Evolutionary conservation across 2,113 vertebrate genomes (phyloP), one percentile per base, ranked within the genome.

Genomic region (Oncorhynchus mykiss): DNA sequence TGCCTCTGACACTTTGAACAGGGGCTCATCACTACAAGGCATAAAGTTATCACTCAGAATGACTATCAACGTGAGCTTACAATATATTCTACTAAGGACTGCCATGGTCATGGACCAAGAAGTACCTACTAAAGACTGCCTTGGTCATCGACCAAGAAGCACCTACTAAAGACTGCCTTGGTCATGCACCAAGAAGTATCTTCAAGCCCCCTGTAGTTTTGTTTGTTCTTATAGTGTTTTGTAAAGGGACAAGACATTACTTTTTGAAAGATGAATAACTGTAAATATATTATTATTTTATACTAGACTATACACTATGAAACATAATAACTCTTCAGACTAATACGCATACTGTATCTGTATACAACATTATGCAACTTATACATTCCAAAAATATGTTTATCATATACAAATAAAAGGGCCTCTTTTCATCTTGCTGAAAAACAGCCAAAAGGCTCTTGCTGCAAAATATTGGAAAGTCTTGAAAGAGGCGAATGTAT

Each of bases 11-110:
- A 62, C 18, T 39, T 34, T n/a, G 16, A 16, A 34, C 25, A 31
- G 66, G 25, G 27, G 27, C 5, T 68, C 65, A 67, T 24, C 67
- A 68, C 67, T 68, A 68, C 67, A 68, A 34, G 16, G 20, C 31
- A 34, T 13, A 54, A 45, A 11, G 39, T 45, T 45, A 45, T 45
- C 39, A 45, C 39, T 45, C 39, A 45, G 39, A 45, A 45, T 45
- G 39, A 45, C 39, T 45, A 45, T 45, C 9, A 45, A 45, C 11
- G 39, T 45, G 39, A 45, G 9, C 39, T 12, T 45, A 45, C 39
- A 45, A 12, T 45, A 45, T 45, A 45, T 45, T 45, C 39, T 45
- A 45, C 39, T 45, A 45, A 45, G 39, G 39, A 45, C 8, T 45
- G 39, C 39, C 39, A 11, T 39, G 39, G 39, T 39, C 8, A 39